These are phyloP conservation scores for Myathropa florea DNA, from an alignment of 2,888 invertebrate species.

Conservation along the genomic window DNA sequence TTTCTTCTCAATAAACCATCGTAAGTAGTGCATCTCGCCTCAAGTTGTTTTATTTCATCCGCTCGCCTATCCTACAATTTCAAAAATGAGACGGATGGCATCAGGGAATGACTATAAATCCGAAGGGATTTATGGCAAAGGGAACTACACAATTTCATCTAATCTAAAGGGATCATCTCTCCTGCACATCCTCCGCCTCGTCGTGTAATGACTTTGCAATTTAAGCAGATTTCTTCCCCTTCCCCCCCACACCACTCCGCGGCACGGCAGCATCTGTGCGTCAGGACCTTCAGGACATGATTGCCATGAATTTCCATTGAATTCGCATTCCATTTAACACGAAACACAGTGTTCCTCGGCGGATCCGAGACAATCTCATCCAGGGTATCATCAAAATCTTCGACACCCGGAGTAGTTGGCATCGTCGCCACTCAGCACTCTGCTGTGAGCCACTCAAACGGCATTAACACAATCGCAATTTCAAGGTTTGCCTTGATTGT, in stretches of 20 bases:
- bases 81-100: neutral
- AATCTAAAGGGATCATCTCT: neutral
- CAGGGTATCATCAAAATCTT: conserved; percentile 15
- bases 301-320: conserved; percentile 51
- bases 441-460: conserved; percentile 16
- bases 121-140: neutral
- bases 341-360: neutral
- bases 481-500: conserved; percentile 54
- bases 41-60: too few species aligned
- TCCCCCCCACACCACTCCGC: neutral
- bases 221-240: neutral
- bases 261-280: neutral
- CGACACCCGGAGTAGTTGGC: conserved; percentile 19
- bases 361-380: neutral
- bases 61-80: too few species aligned
- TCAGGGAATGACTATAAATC: neutral
- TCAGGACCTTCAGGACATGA: neutral
- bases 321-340: conserved; percentile 61
- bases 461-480: conserved; percentile 46
- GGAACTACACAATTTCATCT: neutral
- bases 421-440: neutral
- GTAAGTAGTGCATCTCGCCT: too few species aligned
- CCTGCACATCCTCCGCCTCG: neutral
- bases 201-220: conserved; percentile 33
- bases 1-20: too few species aligned